Percentiles rank a stretch among this genome's conserved stretches.
These are phyloP conservation scores for Nothocercus nigrocapillus DNA, from an alignment of 2,113 vertebrate species.

Conservation along the genomic window DNA sequence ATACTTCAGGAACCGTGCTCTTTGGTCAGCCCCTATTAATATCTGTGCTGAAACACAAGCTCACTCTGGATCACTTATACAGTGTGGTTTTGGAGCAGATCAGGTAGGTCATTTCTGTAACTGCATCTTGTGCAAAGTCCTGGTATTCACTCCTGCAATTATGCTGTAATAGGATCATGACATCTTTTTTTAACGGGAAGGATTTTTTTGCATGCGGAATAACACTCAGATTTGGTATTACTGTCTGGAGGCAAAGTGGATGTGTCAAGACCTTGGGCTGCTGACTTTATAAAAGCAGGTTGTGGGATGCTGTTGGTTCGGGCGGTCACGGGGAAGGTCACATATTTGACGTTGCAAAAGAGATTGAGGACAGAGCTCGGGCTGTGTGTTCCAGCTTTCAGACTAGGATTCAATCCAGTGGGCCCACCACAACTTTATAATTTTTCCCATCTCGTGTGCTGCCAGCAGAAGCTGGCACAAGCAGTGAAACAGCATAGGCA, in stretches of 20 bases:
- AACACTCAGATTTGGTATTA: not conserved
- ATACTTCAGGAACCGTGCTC: conserved; percentile 83
- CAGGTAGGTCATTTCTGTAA: conserved; percentile 78
- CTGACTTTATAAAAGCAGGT: not conserved
- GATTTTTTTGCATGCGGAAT: not conserved
- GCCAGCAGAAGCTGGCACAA: not conserved
- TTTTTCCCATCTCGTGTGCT: not conserved
- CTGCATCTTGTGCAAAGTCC: not conserved
- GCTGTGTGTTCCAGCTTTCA: not conserved
- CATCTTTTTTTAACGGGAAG: not conserved
- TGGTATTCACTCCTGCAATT: rapidly evolving
- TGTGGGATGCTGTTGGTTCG: not conserved
- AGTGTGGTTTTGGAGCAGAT: conserved; percentile 87
- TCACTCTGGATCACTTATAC: conserved; percentile 87
- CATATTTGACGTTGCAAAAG: not conserved
- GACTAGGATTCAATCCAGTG: not conserved
- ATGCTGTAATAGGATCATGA: not conserved
- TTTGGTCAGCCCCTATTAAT: conserved; percentile 94
- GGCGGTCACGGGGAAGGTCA: not conserved
- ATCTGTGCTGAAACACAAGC: conserved; percentile 88
- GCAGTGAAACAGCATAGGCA: not conserved
- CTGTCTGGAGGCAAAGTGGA: not conserved
- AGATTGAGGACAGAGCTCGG: not conserved
- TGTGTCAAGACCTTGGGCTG: not conserved
- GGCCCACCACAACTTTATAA: not conserved